Percentiles rank a stretch among this genome's conserved stretches.
Evolutionary conservation across 2,113 vertebrate species (phyloP).

Genomic region (Strix uralensis): DNA sequence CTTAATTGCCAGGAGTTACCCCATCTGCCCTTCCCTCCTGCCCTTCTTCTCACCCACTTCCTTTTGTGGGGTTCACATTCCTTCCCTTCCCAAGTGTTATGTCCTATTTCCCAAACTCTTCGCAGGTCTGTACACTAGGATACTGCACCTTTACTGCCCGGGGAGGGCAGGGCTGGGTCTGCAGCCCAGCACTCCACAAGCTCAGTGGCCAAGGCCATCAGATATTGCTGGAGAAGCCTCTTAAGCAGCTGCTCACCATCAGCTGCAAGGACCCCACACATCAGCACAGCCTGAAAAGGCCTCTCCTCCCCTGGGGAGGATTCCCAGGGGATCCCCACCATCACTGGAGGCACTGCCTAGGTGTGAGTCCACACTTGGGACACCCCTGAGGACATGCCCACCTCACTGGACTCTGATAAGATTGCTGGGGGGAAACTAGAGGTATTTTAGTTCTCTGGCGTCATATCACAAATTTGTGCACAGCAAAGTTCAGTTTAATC

Average conservation of each 20-base stretch:
- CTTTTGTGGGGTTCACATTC: not conserved
- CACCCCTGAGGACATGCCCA: not conserved
- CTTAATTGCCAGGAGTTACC: not conserved
- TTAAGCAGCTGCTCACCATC: not conserved
- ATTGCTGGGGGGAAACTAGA: fast-evolving
- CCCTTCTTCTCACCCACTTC: not conserved
- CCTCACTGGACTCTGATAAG: not conserved
- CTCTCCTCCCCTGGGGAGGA: not conserved
- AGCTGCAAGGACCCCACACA: not conserved
- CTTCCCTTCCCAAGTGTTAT: not conserved
- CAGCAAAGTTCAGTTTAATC: not conserved
- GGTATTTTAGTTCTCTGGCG: not conserved
- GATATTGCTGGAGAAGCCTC: not conserved
- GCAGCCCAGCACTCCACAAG: not conserved
- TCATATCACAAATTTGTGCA: fast-evolving
- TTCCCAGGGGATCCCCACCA: not conserved
- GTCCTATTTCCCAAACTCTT: not conserved
- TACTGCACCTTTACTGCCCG: too few species aligned
- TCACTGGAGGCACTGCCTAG: not conserved
- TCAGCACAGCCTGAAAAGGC: not conserved
- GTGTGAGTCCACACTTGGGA: not conserved
- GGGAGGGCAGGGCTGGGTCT: not conserved
- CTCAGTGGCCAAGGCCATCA: not conserved
- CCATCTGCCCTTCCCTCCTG: not conserved
- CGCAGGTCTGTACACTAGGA: not conserved